Base-by-base conservation (phyloP, 53 echinoderm and acorn worm species). In the Arbacia lixula region DNA sequence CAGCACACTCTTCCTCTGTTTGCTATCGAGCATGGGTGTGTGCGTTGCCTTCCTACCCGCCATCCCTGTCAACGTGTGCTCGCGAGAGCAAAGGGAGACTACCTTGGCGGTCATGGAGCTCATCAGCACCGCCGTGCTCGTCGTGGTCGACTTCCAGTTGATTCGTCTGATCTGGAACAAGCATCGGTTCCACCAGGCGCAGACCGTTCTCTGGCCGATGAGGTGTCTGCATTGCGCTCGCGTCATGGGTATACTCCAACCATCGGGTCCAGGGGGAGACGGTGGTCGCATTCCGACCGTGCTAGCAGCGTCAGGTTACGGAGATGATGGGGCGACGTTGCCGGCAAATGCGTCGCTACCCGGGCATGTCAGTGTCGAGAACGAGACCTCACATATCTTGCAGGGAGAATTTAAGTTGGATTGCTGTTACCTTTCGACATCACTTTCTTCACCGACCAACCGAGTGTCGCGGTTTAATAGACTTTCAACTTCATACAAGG, bases 1-100 rank as follows among this genome's bases (percentile, higher is more conserved):
- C 14, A 69, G 69, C 21, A 43, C 69, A 2, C 69, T 69, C 14
- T 69, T 41, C 43, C 21, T 69, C 1, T 74, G 74, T 53, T 49
- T 74, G 5, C 74, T 74, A 4, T 74, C 74, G 6, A 74, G 74
- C 53, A 34, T 74, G 28, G 74, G 74, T 16, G 74, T 53, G 8
- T 52, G 74, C 20, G 33, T 74, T 12, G 74, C 74, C 0, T 74
- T 74, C 46, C 54, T 74, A n/a, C 74, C 74, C 4, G 33, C 50
- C 34, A 31, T 74, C 14, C 74, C 74, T 29, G 33, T 74, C 3
- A 53, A 4, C 22, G 49, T 51, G 4, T 20, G 20, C 33, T 16
- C 11, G 12, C 50, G 20, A 74, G n/a, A n/a, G n/a, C n/a, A n/a
- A n/a, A 42, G 53, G 16, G 74, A 74, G 29, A 27, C 21, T 5